Base-by-base conservation (phyloP, 2,113 vertebrate genomes). In the Trematocara unimaculatum region DNA sequence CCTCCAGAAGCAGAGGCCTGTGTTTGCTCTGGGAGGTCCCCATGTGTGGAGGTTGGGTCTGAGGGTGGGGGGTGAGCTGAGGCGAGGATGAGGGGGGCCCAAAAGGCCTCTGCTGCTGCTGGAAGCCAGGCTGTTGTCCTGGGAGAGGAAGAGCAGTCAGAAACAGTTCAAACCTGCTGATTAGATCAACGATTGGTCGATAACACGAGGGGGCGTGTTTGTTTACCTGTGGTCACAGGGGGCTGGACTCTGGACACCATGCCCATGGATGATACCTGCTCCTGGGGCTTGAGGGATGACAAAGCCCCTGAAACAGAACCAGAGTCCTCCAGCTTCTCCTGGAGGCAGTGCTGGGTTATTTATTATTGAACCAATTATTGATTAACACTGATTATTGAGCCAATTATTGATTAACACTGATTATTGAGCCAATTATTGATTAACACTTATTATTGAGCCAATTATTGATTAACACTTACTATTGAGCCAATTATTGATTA, bases 1-100 rank as follows among this genome's bases (percentile, higher is more conserved):
- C 99, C 35, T 99, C 98, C 17, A 99, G 90, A 5, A 99, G 97
- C 17, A 99, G 95, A 1, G 97, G 97, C 74, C 98, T 95, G 49
- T 35, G 5, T n/a, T 89, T 87, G 67, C 47, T 82, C 10, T 93
- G 87, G 94, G 88, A 81, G 15, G 92, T 84, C 7, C 91, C 89
- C 2, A 8, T 7, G 0, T 85, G 86, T 81, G 40, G 95, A 45
- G 70, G 29, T 55, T 93, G 89, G 45, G 38, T 47, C 81, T 91
- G 95, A 64, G 86, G 3, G 12, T 82, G 92, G n/a, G 89, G 70
- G 42, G 96, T 95, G 51, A 98, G 97, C 17, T 54, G 97, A 31
- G 79, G 85, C 20, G 83, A 8, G n/a, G 84, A 8, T 12, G 86
- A 80, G 38, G 81, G 26, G 20, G 89, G 18, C 15, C 88, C 88